phyloP scores from a whole-genome alignment of 2,888 invertebrate species.

The Nomada fabriciana region DNA sequence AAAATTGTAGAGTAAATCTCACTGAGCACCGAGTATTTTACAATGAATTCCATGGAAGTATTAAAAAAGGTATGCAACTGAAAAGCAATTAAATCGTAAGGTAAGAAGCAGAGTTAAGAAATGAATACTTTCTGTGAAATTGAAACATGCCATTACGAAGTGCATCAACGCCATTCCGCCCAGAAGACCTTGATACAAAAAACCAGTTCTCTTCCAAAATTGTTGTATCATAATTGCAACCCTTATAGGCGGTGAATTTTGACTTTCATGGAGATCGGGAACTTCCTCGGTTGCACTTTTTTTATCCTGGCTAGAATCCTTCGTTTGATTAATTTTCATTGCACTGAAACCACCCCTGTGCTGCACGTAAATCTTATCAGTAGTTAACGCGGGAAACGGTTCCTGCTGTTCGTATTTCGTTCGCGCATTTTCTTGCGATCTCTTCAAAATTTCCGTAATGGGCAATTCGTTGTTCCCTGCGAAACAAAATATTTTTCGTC shows the following conservation, averaged over 20 bases:
- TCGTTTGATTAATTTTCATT: slow-evolving; percentile 72
- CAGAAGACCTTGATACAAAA: slow-evolving; percentile 81
- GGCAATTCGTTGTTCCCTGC: slow-evolving; percentile 75
- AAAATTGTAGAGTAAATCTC: slow-evolving; percentile 79
- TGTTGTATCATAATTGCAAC: slow-evolving; percentile 80
- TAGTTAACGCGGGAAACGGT: slow-evolving; percentile 76
- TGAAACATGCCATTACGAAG: slow-evolving; percentile 76
- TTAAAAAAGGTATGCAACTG: slow-evolving; percentile 77
- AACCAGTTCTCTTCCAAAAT: slow-evolving; percentile 76
- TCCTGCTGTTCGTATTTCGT: slow-evolving; percentile 77
- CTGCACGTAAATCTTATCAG: slow-evolving; percentile 81
- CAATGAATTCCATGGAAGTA: slow-evolving; percentile 70
- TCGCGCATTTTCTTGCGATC: slow-evolving; percentile 74
- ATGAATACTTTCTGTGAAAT: not conserved
- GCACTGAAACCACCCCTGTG: slow-evolving; percentile 81
- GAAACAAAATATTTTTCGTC: not conserved
- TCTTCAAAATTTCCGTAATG: slow-evolving; percentile 79
- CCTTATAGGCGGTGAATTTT: slow-evolving; percentile 72
- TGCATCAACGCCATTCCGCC: slow-evolving; percentile 82
- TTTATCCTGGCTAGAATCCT: slow-evolving; percentile 7
- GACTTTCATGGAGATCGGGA: slow-evolving; percentile 1
- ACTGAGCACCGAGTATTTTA: slow-evolving; percentile 72
- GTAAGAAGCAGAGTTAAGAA: not conserved
- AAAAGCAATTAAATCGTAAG: slow-evolving; percentile 35
- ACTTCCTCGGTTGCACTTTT: not conserved